Evolutionary conservation across 2,113 vertebrate genomes (phyloP).

Genomic region (Penelope pileata): DNA sequence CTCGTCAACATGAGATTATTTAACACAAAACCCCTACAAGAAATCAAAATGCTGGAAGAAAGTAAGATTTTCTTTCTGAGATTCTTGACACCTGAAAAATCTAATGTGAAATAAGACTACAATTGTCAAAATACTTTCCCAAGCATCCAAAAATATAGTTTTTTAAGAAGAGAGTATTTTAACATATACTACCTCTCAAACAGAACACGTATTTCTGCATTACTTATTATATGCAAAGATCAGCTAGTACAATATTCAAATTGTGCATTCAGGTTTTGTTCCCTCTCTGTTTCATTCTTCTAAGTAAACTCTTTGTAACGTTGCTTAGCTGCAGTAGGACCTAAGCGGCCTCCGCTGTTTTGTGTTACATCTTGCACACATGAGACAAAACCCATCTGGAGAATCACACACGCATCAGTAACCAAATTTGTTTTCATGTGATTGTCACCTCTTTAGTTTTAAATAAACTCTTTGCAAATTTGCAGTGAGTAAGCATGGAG

Average conservation of each 20-base stretch:
- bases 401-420: neutral
- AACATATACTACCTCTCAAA: neutral
- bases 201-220: neutral
- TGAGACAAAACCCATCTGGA: neutral
- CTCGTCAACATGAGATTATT: neutral
- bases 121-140: constrained; percentile 47
- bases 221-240: neutral
- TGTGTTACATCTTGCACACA: neutral
- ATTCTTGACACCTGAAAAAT: constrained; percentile 3
- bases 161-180: constrained; percentile 21
- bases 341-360: neutral
- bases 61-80: neutral
- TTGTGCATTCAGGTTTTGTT: constrained; percentile 5
- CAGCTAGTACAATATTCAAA: neutral
- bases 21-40: neutral
- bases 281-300: neutral
- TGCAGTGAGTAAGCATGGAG: constrained; percentile 4
- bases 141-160: constrained; percentile 63
- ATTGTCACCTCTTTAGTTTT: constrained; percentile 72
- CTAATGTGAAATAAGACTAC: neutral
- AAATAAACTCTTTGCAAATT: constrained; percentile 37
- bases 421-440: constrained; percentile 27
- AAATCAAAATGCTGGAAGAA: constrained; percentile 13
- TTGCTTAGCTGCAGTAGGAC: neutral
- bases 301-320: neutral